Conservation (phyloP, 2,888 invertebrate species). For the Galerucella calmariensis region DNA sequence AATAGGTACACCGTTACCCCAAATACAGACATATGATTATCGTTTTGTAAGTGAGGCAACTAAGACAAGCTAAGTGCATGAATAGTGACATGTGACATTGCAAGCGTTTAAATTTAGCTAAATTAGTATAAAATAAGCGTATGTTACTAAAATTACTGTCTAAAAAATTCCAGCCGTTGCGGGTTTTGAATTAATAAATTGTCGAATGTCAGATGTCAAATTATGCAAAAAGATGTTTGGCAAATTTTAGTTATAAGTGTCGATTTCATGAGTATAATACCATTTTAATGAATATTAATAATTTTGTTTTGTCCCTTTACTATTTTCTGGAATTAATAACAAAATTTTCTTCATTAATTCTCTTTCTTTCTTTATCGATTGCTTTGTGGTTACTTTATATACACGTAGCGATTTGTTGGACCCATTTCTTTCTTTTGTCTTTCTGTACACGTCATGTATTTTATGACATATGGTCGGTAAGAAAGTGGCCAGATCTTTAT, state of each 20-base stretch:
- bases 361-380: no score
- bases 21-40: neutral
- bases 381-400: no score
- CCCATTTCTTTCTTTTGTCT: no score
- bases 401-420: no score
- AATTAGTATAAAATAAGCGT: slow-evolving; percentile 1
- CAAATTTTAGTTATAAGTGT: neutral
- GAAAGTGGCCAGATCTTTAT: neutral
- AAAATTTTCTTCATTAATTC: no score
- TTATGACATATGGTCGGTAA: no score
- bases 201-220: neutral
- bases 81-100: slow-evolving; percentile 1
- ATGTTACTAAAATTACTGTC: slow-evolving; percentile 4
- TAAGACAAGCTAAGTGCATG: neutral
- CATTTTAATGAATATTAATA: no score
- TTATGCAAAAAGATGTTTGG: neutral
- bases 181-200: neutral
- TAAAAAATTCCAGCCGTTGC: neutral
- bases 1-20: slow-evolving; percentile 1
- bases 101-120: neutral
- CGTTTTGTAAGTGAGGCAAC: neutral
- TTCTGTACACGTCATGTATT: no score
- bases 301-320: no score
- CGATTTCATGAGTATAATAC: neutral
- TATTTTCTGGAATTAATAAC: neutral